phyloP scores from a whole-genome alignment of 2,797 vertebrate species.

The Enteromius argenteus region DNA sequence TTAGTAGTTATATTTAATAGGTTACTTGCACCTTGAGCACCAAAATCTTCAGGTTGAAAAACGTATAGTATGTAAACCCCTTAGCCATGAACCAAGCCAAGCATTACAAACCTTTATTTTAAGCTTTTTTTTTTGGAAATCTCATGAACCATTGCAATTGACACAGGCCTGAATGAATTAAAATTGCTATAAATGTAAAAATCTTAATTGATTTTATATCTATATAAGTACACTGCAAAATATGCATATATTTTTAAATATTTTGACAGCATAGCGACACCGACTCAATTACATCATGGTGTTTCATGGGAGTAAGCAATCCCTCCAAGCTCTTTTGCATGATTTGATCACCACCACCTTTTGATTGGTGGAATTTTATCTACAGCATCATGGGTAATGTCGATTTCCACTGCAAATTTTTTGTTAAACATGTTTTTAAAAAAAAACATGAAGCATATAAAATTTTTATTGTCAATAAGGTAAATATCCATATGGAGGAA shows the following conservation, averaged over 20 bases:
- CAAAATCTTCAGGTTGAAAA: too few relatives aligned
- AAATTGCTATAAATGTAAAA: neutral
- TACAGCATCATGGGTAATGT: neutral
- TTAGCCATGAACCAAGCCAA: too few relatives aligned
- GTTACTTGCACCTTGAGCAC: neutral
- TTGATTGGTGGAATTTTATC: neutral
- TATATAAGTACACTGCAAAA: neutral
- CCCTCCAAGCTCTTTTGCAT: neutral
- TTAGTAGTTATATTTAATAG: neutral
- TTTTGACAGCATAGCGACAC: too few relatives aligned
- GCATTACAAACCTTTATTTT: too few relatives aligned
- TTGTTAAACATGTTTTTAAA: neutral
- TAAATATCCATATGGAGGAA: neutral
- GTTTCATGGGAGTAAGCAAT: neutral
- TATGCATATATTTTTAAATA: neutral
- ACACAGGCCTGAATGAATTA: neutral
- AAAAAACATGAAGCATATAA: neutral
- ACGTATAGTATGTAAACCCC: too few relatives aligned
- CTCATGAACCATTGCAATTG: neutral
- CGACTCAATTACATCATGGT: too few relatives aligned
- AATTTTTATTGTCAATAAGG: neutral
- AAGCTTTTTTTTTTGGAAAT: neutral
- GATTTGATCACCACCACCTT: neutral
- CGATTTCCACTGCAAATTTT: neutral
- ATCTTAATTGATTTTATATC: neutral